Evolutionary conservation across 1,140 invertebrate species (phyloP), one percentile per base, ranked within the genome.

Genomic region (Prorops nasuta): DNA sequence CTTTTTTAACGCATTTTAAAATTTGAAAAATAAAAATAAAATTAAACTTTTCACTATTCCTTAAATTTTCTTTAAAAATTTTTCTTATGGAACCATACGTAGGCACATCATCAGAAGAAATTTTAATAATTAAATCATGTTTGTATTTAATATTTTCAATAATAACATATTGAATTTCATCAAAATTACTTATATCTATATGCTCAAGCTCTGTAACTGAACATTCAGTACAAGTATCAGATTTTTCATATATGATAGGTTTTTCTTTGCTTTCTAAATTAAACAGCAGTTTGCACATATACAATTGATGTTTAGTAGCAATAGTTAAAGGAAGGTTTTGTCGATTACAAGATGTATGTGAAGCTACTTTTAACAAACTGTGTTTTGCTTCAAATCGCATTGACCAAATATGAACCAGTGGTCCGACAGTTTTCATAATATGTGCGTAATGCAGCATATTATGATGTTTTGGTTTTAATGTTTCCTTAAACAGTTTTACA

Each of bases 391-490:
- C 34, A 4, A 35, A n/a, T 9, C 34, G 34, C 34, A 35, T 35
- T 8, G 34, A 9, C 34, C 34, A 35, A 8, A 35, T 14, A 15
- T 35, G 7, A 35, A 10, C 9, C 4, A 41, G 18, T 41, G 39
- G 39, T 6, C 39, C 39, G 4, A 41, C 18, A 16, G 7, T 21
- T n/a, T 19, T 41, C 39, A 41, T 41, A 9, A 41, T 41, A 16
- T 17, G 7, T 18, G 39, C 6, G 18, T 41, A 41, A 16, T 41
- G 39, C 10, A 41, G 18, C n/a, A 41, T 15, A n/a, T 18, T 10
- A 41, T 41, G 39, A 41, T 21, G 21, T 20, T 41, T 41, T 41
- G 39, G 39, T 19, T 41, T 41, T 15, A 41, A 41, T 16, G 21
- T 1, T 41, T 41, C 19, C 4, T 20, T 14, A 19, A 24, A 41